phyloP scores from a whole-genome alignment of 2,797 vertebrate genomes.

The Helostoma temminkii region DNA sequence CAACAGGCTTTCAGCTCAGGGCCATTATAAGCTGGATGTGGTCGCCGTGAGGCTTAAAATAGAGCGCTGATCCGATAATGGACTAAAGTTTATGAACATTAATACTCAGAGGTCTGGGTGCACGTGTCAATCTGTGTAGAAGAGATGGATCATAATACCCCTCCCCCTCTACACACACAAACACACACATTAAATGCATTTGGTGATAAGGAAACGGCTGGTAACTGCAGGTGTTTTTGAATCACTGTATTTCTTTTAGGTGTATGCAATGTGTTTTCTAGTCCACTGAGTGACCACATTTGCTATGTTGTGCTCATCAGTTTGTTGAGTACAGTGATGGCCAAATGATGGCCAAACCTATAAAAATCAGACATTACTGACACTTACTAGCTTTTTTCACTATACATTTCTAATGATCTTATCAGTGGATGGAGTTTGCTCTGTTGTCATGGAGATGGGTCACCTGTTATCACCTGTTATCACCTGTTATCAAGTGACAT shows the following conservation, averaged over 20 bases:
- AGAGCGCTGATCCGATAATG: constrained; percentile 77
- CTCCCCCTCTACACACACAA: not conserved
- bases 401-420: not conserved
- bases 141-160: constrained; percentile 15
- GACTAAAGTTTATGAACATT: constrained; percentile 78
- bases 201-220: constrained; percentile 21
- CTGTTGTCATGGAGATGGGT: not conserved
- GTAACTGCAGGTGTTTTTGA: constrained; percentile 8
- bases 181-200: constrained; percentile 24
- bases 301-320: too few relatives aligned
- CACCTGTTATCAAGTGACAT: not conserved
- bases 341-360: too few relatives aligned
- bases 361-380: too few relatives aligned
- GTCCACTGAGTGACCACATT: not conserved
- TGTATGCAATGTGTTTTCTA: not conserved
- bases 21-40: constrained; percentile 68
- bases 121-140: constrained; percentile 53
- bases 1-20: constrained; percentile 40
- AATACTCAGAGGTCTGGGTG: constrained; percentile 68
- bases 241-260: too few relatives aligned
- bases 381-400: too few relatives aligned
- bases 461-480: not conserved
- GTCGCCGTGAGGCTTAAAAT: constrained; percentile 71
- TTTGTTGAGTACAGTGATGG: too few relatives aligned
- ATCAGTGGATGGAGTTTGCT: not conserved